Evolutionary conservation across 2,797 vertebrate genomes (phyloP).

Genomic region (Argyrosomus regius): DNA sequence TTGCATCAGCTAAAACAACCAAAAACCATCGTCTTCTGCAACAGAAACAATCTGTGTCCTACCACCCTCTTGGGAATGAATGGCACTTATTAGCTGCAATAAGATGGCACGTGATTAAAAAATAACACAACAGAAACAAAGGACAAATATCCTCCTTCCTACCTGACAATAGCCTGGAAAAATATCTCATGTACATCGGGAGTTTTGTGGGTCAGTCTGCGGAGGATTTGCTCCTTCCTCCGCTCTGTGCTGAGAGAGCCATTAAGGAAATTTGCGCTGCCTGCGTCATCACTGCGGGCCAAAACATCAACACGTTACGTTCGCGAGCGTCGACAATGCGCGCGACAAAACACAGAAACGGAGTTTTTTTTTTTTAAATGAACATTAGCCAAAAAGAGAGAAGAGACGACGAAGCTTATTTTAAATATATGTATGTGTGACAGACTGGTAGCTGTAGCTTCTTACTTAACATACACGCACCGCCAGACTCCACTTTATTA

Average conservation of each 20-base stretch:
- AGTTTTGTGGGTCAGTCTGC: slow-evolving; percentile 24
- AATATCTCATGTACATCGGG: slow-evolving; percentile 81
- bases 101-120: neutral
- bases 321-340: slow-evolving; percentile 20
- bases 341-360: slow-evolving; percentile 35
- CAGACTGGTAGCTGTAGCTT: too few species aligned
- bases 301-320: slow-evolving; percentile 55
- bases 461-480: neutral
- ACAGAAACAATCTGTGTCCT: neutral
- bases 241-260: slow-evolving; percentile 59
- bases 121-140: neutral
- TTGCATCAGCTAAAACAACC: neutral
- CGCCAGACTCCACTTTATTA: fast-evolving
- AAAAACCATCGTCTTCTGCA: slow-evolving; percentile 8
- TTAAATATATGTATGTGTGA: neutral
- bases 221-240: slow-evolving; percentile 53
- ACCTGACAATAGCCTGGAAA: slow-evolving; percentile 83
- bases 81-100: slow-evolving; percentile 3
- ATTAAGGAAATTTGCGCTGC: slow-evolving; percentile 50
- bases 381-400: slow-evolving; percentile 2
- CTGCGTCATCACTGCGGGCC: slow-evolving; percentile 79
- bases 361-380: neutral
- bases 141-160: slow-evolving; percentile 50
- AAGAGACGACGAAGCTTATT: fast-evolving
- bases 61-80: slow-evolving; percentile 10